A percentile compares a stretch with the other conserved stretches of the same genome.
These are phyloP conservation scores for Campylorhamphus procurvoides DNA, from an alignment of 2,113 vertebrate genomes.

Conservation along the genomic window DNA sequence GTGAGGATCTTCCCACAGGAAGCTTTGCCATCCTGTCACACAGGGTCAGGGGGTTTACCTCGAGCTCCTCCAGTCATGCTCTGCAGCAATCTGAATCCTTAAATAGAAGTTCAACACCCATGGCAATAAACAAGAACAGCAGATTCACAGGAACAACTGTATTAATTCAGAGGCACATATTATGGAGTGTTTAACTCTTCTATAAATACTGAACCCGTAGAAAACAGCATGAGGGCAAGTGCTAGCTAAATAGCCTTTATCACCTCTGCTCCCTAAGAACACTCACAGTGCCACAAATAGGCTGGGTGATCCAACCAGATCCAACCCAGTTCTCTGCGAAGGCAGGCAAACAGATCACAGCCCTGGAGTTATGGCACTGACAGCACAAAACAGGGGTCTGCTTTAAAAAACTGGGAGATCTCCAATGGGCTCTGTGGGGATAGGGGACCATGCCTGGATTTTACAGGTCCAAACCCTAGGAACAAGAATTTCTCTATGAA, in stretches of 20 bases:
- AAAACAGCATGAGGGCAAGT: background rate
- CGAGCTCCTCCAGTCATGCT: background rate
- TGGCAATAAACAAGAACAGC: background rate
- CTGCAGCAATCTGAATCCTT: fast-evolving
- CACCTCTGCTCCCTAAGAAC: background rate
- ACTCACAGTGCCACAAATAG: background rate
- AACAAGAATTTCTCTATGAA: background rate
- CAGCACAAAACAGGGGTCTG: background rate
- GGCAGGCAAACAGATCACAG: background rate
- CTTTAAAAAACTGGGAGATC: background rate
- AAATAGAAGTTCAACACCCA: background rate
- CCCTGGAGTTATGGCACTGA: background rate
- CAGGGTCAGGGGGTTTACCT: background rate
- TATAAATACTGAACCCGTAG: background rate
- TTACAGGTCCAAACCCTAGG: background rate
- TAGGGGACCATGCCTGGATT: background rate
- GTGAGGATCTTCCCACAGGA: background rate
- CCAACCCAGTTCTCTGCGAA: background rate
- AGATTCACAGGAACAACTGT: background rate
- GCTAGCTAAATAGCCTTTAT: background rate
- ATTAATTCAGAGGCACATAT: background rate
- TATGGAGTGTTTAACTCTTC: background rate
- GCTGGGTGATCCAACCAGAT: background rate
- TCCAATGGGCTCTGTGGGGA: background rate
- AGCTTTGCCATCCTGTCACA: background rate